Evolutionary conservation across 1,140 invertebrate genomes (phyloP).

Genomic region (Palaemon carinicauda): DNA sequence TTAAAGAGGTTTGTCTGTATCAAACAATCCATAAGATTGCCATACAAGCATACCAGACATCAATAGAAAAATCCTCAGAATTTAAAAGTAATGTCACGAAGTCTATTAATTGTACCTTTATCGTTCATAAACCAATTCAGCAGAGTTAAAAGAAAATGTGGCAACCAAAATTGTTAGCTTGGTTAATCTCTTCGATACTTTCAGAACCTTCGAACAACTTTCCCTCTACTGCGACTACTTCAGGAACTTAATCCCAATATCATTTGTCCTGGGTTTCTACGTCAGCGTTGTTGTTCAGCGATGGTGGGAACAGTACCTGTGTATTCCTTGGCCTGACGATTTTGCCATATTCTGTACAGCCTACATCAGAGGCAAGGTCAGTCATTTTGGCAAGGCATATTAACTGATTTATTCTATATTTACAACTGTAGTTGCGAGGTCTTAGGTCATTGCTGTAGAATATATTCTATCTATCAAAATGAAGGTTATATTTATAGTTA

Average conservation of each 20-base stretch:
- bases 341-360: constrained; percentile 60
- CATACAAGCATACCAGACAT: too few relatives aligned
- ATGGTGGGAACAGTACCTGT: constrained; percentile 66
- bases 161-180: not conserved
- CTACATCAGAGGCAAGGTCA: constrained; percentile 27
- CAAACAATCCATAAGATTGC: too few relatives aligned
- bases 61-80: too few relatives aligned
- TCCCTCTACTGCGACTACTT: constrained; percentile 64
- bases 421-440: not conserved
- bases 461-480: too few relatives aligned
- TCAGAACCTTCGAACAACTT: constrained; percentile 64
- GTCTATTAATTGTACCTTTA: too few relatives aligned
- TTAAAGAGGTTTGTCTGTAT: too few relatives aligned
- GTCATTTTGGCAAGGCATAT: not conserved
- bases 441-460: too few relatives aligned
- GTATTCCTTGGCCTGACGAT: constrained; percentile 64
- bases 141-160: too few relatives aligned
- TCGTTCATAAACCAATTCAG: too few relatives aligned
- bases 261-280: constrained; percentile 67
- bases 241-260: constrained; percentile 65
- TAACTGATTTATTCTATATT: too few relatives aligned
- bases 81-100: too few relatives aligned
- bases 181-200: not conserved
- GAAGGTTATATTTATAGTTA: too few relatives aligned
- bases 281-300: constrained; percentile 65